Evolutionary conservation across 2,113 vertebrate species (phyloP).

Genomic region (Falco punctatus): DNA sequence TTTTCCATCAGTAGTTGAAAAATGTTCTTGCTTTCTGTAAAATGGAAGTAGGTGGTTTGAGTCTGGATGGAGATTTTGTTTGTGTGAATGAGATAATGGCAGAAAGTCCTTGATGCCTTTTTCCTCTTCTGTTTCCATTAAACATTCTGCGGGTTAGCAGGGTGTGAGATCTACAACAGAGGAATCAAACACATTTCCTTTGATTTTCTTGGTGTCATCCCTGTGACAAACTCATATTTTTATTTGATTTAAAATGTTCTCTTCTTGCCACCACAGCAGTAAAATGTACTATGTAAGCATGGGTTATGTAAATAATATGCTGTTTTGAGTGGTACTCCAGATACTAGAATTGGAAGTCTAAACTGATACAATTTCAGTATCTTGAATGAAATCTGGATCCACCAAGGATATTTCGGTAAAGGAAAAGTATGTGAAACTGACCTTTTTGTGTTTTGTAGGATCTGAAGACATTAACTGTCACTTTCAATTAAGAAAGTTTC

Average conservation of each 20-base stretch:
- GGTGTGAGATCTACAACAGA: neutral
- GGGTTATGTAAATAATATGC: neutral
- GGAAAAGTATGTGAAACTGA: neutral
- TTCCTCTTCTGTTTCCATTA: neutral
- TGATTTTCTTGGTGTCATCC: neutral
- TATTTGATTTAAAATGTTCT: neutral
- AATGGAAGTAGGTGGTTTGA: neutral
- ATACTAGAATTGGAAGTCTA: neutral
- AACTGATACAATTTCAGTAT: neutral
- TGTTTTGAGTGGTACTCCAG: neutral
- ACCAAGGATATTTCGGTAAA: neutral
- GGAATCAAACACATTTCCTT: neutral
- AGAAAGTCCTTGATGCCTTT: neutral
- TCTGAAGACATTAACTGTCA: neutral
- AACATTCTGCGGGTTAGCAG: neutral
- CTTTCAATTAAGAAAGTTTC: neutral
- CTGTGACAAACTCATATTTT: neutral
- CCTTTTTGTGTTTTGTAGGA: neutral
- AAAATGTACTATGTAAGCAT: neutral
- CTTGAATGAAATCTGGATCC: neutral
- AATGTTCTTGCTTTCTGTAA: neutral
- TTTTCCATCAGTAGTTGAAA: neutral
- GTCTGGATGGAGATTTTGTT: neutral
- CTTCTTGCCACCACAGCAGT: neutral
- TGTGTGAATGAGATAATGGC: neutral